These are phyloP conservation scores for Heliangelus exortis DNA, from an alignment of 2,797 vertebrate species.

Conservation along the genomic window DNA sequence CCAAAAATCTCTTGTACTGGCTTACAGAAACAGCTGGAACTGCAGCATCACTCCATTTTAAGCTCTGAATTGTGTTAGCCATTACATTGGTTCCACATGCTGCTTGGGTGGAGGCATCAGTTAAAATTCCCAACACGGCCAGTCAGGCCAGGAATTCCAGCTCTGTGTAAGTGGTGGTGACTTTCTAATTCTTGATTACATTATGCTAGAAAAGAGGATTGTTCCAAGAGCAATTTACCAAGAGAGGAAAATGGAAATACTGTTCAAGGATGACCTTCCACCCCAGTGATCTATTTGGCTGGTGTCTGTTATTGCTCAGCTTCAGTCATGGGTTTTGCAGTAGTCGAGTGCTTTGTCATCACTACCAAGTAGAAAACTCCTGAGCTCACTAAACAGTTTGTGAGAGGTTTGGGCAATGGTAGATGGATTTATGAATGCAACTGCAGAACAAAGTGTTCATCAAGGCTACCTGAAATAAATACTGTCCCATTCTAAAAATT, in stretches of 20 bases:
- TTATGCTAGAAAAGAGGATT: conserved; percentile 21
- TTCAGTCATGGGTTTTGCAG: conserved; percentile 1
- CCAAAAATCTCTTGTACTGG: neutral
- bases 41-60: conserved; percentile 62
- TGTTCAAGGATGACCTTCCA: conserved; percentile 55
- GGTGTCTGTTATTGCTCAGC: conserved; percentile 47
- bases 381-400: conserved; percentile 20
- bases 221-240: conserved; percentile 45
- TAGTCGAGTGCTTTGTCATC: conserved; percentile 23
- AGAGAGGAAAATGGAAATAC: neutral
- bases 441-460: neutral
- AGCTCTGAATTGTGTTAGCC: conserved; percentile 61
- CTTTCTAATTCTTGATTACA: conserved; percentile 44
- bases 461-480: neutral
- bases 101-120: conserved; percentile 52
- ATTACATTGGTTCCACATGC: conserved; percentile 42
- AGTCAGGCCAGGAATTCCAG: conserved; percentile 51
- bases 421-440: neutral
- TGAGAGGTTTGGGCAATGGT: neutral
- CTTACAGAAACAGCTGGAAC: conserved; percentile 32
- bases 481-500: neutral
- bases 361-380: conserved; percentile 16
- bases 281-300: conserved; percentile 40
- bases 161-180: conserved; percentile 39
- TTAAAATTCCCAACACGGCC: conserved; percentile 44